Evolutionary conservation across 2,113 vertebrate genomes (phyloP).

Genomic region (Mionectes macconnelli): DNA sequence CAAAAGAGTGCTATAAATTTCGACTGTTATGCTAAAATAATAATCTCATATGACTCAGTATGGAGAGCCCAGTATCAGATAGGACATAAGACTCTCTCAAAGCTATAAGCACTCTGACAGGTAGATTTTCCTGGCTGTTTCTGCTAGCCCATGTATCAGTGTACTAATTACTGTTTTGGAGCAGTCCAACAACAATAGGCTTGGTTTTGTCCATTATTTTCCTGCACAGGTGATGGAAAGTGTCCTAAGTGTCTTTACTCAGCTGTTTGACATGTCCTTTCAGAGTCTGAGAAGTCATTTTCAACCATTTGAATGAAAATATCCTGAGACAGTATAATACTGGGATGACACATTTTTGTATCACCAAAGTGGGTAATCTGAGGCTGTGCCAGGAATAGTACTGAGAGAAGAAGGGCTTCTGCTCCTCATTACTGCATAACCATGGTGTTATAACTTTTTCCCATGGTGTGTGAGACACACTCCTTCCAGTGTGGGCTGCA

Average conservation of each 20-base stretch:
- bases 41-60: neutral
- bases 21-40: neutral
- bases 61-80: neutral
- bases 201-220: neutral
- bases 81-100: neutral
- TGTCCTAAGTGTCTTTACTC: neutral
- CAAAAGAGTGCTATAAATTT: neutral
- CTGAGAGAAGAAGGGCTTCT: neutral
- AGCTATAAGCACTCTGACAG: neutral
- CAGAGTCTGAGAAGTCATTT: neutral
- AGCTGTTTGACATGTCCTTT: neutral
- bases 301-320: neutral
- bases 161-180: neutral
- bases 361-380: neutral
- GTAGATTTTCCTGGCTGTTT: neutral
- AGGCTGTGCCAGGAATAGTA: neutral
- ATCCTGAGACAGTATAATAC: neutral
- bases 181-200: neutral
- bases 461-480: neutral
- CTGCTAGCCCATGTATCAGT: neutral
- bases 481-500: accelerated
- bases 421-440: neutral
- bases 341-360: neutral
- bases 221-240: neutral
- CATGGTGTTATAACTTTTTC: too few species aligned